Conservation (phyloP, 2,113 vertebrate species). For the Lamprotornis superbus region DNA sequence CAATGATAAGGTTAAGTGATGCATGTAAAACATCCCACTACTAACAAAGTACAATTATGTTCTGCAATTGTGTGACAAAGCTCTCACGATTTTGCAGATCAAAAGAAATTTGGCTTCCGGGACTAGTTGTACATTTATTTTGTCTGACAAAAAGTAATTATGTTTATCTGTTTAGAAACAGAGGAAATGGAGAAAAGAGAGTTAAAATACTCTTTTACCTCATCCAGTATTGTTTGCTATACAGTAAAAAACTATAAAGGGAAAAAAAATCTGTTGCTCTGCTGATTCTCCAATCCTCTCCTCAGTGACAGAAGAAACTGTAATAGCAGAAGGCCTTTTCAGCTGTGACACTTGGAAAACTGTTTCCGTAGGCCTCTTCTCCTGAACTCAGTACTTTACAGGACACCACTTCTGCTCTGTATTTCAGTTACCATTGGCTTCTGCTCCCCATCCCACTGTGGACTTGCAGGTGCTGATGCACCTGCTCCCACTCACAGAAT, state of each 20-base stretch:
- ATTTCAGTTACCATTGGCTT: neutral
- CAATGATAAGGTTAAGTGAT: neutral
- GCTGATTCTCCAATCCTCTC: neutral
- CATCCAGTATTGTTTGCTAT: neutral
- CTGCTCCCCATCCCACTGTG: neutral
- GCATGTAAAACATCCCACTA: neutral
- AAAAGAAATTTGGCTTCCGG: neutral
- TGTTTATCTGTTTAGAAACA: neutral
- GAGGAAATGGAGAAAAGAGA: neutral
- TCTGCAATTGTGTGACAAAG: neutral
- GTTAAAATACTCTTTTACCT: neutral
- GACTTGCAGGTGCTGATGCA: neutral
- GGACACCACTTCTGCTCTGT: neutral
- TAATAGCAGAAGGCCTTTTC: neutral
- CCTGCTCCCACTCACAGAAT: neutral
- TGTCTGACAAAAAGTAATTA: neutral
- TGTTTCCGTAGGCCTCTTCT: neutral
- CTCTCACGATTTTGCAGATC: neutral
- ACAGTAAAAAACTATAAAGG: neutral
- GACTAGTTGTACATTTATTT: neutral
- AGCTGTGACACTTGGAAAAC: neutral
- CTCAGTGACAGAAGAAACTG: neutral
- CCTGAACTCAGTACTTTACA: neutral
- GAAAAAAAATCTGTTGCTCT: neutral
- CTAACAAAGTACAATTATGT: neutral